phyloP scores from a whole-genome alignment of 2,797 vertebrate genomes.

The Synaphobranchus kaupii region DNA sequence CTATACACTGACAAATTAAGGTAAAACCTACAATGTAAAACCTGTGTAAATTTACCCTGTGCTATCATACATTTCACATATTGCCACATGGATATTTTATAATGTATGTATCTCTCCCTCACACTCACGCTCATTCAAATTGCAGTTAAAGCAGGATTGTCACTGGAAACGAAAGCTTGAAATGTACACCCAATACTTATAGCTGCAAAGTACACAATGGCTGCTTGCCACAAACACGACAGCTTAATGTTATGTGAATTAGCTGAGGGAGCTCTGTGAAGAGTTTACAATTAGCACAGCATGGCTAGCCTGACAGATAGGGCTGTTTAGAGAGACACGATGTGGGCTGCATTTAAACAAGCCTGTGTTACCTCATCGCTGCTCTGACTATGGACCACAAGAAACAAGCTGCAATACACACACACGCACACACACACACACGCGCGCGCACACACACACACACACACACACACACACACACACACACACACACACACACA shows the following conservation, averaged over 20 bases:
- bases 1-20: background rate
- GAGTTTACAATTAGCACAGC: conserved; percentile 61
- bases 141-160: background rate
- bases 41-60: background rate
- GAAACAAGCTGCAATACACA: background rate
- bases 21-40: background rate
- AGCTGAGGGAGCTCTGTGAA: conserved; percentile 49
- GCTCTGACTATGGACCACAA: background rate
- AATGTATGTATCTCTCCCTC: background rate
- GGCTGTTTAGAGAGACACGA: conserved; percentile 54
- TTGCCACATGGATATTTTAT: background rate
- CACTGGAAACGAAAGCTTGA: background rate
- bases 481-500: too few relatives aligned
- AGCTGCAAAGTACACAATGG: conserved; percentile 4
- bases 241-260: conserved; percentile 52
- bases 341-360: conserved; percentile 59
- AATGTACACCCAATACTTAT: background rate
- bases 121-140: background rate
- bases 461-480: background rate
- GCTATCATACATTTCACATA: background rate
- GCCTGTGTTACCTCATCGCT: background rate
- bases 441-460: background rate
- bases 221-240: conserved; percentile 29
- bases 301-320: conserved; percentile 64
- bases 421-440: background rate